These are phyloP conservation scores for Drosophila quinaria DNA, from an alignment of 2,888 invertebrate genomes.

Conservation along the genomic window DNA sequence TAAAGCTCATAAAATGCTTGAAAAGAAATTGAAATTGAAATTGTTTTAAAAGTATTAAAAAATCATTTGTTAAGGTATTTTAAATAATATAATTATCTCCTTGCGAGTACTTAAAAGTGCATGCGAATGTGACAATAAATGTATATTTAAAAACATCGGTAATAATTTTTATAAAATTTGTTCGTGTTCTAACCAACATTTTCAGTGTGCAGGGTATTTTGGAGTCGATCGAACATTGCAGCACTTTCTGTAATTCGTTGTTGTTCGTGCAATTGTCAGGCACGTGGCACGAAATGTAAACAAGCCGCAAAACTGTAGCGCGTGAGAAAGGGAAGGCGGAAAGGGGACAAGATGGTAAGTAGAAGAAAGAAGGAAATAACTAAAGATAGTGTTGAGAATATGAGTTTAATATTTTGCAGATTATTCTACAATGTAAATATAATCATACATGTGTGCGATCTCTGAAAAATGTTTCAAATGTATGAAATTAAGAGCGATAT, in stretches of 20 bases:
- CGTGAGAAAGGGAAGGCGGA: slow-evolving; percentile 5
- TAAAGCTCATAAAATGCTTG: too few relatives aligned
- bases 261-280: slow-evolving; percentile 61
- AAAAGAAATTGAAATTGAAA: too few relatives aligned
- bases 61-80: too few relatives aligned
- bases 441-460: not conserved
- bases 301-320: slow-evolving; percentile 60
- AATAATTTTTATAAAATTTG: too few relatives aligned
- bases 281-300: slow-evolving; percentile 75
- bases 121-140: too few relatives aligned
- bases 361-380: not conserved
- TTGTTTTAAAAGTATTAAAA: too few relatives aligned
- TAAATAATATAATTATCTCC: too few relatives aligned
- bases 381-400: not conserved
- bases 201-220: slow-evolving; percentile 23
- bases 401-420: too few relatives aligned
- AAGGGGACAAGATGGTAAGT: not conserved
- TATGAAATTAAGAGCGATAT: too few relatives aligned
- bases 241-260: slow-evolving; percentile 21
- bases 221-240: not conserved
- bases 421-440: too few relatives aligned
- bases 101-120: too few relatives aligned
- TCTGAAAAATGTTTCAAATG: not conserved
- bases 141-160: too few relatives aligned
- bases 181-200: not conserved